Evolutionary conservation across 1,140 invertebrate species (phyloP).

Genomic region (Drosophila nannoptera): DNA sequence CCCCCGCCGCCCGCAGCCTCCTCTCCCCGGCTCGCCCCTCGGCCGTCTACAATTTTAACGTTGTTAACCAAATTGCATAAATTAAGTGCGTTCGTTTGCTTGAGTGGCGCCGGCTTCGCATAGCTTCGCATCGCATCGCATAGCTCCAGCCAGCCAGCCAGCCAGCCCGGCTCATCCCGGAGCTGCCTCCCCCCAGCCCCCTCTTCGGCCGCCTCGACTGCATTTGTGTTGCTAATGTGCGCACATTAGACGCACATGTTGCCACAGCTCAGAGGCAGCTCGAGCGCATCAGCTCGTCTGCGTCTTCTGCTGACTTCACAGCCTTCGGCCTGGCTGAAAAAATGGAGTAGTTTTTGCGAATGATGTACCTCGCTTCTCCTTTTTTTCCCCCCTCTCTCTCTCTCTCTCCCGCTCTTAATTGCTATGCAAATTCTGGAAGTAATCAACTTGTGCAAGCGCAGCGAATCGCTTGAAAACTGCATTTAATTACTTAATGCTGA

Average conservation of each 20-base stretch:
- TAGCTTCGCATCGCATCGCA: too few species aligned
- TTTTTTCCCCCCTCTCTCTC: neutral
- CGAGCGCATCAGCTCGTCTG: slow-evolving; percentile 22
- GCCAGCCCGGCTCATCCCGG: slow-evolving; percentile 23
- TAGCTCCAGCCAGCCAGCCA: slow-evolving; percentile 27
- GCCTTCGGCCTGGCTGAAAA: slow-evolving; percentile 13
- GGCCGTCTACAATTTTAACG: slow-evolving; percentile 72
- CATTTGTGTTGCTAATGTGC: slow-evolving; percentile 75
- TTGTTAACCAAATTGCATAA: slow-evolving; percentile 78
- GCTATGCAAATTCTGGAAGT: slow-evolving; percentile 43
- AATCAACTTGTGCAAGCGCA: slow-evolving; percentile 11
- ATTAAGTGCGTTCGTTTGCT: slow-evolving; percentile 77
- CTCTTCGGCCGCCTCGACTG: slow-evolving; percentile 41
- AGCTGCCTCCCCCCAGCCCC: too few species aligned
- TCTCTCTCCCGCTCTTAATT: slow-evolving; percentile 57
- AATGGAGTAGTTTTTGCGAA: slow-evolving; percentile 30
- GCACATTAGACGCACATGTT: slow-evolving; percentile 74
- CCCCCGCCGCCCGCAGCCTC: neutral
- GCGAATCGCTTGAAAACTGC: neutral
- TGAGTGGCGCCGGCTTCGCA: slow-evolving; percentile 61
- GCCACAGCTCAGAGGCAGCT: slow-evolving; percentile 29
- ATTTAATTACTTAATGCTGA: neutral
- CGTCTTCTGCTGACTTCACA: slow-evolving; percentile 6
- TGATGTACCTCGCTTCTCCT: slow-evolving; percentile 40
- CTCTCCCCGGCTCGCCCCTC: slow-evolving; percentile 9